Conservation (phyloP, 2,113 vertebrate genomes). For the Prunella fulvescens region DNA sequence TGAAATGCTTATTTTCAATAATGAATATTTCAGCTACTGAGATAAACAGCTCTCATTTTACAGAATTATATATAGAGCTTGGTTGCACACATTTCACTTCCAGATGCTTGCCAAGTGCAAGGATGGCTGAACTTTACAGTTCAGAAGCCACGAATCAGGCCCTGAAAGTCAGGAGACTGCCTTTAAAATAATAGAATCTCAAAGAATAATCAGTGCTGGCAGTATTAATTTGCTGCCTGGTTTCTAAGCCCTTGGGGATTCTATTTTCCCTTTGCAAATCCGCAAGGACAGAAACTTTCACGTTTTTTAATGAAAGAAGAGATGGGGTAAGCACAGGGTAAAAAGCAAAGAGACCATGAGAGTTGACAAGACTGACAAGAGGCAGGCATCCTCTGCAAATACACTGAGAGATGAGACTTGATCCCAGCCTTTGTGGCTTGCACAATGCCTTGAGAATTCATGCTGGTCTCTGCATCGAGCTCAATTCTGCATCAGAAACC, state of each 20-base stretch:
- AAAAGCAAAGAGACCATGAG: background rate
- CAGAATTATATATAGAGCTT: conserved; percentile 20
- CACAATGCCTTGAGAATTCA: background rate
- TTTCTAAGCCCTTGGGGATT: conserved; percentile 35
- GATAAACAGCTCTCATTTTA: conserved; percentile 49
- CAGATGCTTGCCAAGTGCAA: conserved; percentile 13
- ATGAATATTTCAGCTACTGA: conserved; percentile 28
- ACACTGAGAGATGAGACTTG: background rate
- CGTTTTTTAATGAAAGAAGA: background rate
- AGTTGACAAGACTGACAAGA: conserved; percentile 36
- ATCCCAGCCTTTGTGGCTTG: background rate
- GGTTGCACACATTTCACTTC: background rate
- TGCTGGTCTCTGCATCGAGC: background rate
- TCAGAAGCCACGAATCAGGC: conserved; percentile 25
- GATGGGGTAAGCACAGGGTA: background rate
- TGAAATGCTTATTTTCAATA: conserved; percentile 41
- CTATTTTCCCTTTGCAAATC: conserved; percentile 24
- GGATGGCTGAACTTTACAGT: conserved; percentile 45
- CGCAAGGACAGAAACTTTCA: background rate
- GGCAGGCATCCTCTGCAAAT: conserved; percentile 3
- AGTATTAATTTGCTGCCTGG: conserved; percentile 53
- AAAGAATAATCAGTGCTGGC: conserved; percentile 36
- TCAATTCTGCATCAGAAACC: background rate
- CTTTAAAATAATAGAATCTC: conserved; percentile 46
- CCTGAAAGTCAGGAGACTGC: conserved; percentile 6